Evolutionary conservation across 2,888 invertebrate species (phyloP), one percentile per base, ranked within the genome.

Genomic region (Pardosa pseudoannulata): DNA sequence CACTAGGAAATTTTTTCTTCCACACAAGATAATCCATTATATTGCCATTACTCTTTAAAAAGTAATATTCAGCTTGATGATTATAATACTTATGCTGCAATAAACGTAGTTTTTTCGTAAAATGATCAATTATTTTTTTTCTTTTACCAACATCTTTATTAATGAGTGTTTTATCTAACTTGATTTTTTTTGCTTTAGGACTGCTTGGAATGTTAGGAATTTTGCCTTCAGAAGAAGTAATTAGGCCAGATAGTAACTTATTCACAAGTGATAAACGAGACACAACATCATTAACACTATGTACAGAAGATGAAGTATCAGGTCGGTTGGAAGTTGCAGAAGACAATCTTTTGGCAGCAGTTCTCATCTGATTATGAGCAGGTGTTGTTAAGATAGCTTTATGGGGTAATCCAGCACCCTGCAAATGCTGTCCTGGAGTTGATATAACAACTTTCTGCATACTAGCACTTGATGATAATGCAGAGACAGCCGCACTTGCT

Each of bases 1-100:
- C 95, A 87, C 95, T 94, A 3, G 91, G 90, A 82, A 95, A 94
- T 90, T 95, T 93, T 92, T 96, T 96, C 90, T 95, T 95, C 95
- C 96, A 97, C 89, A 94, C 93, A 90, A 94, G 94, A 92, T 95
- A 96, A 91, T 98, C 97, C 94, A 96, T 95, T 93, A 97, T 94
- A 92, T 96, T 96, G 88, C 96, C 96, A 90, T 95, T 95, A 90
- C 94, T 94, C 92, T 96, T 96, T 90, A 97, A 94, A 92, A 96
- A 97, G 93, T 95, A 97, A 90, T 96, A 93, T 93, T 97, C 97
- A 90, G 95, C 94, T 85, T 92, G 89, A 87, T 92, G 90, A 73
- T 92, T 91, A 82, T 90, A 90, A 89, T 92, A 92, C 36, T 89
- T 91, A 67, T 91, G 91, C 87, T 91, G 91, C 1, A 91, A 79